A percentile compares a stretch with the other conserved stretches of the same genome.
These are phyloP conservation scores for Drosophila nikananu DNA, from an alignment of 1,140 invertebrate genomes.

Conservation along the genomic window DNA sequence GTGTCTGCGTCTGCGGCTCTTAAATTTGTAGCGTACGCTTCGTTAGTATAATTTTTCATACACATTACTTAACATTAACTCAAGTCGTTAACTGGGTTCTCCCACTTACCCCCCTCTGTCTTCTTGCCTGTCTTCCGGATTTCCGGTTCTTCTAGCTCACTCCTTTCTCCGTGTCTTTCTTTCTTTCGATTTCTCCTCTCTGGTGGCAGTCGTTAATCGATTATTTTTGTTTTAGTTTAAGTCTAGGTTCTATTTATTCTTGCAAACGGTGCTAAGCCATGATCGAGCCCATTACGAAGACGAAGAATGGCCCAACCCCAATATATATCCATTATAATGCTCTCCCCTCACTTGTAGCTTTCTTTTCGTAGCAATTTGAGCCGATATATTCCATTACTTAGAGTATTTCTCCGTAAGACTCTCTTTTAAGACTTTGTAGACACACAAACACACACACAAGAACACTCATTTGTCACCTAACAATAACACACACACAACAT, in stretches of 20 bases:
- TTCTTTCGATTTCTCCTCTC: constrained; percentile 1
- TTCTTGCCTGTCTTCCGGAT: neutral
- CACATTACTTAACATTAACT: constrained; percentile 56
- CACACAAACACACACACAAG: constrained; percentile 25
- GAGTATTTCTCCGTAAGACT: constrained; percentile 54
- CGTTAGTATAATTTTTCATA: constrained; percentile 71
- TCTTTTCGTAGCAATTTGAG: constrained; percentile 30
- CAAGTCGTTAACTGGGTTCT: constrained; percentile 66
- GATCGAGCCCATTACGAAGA: constrained; percentile 19
- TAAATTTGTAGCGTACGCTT: constrained; percentile 56
- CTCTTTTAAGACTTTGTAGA: constrained; percentile 53
- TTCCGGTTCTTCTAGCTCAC: neutral
- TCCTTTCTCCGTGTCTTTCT: neutral
- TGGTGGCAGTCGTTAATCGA: constrained; percentile 66
- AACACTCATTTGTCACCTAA: constrained; percentile 22
- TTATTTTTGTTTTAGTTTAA: constrained; percentile 67
- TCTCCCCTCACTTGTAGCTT: constrained; percentile 28
- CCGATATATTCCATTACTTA: constrained; percentile 44
- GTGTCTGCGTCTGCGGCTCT: constrained; percentile 56
- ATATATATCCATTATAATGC: neutral
- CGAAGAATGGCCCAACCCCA: too few species aligned
- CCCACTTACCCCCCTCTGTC: neutral
- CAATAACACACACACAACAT: constrained; percentile 35
- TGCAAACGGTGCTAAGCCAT: constrained; percentile 68
- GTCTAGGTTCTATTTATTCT: constrained; percentile 66